Evolutionary conservation across 2,113 vertebrate genomes (phyloP), one percentile per base, ranked within the genome.

Genomic region (Rhinolophus ferrumequinum): DNA sequence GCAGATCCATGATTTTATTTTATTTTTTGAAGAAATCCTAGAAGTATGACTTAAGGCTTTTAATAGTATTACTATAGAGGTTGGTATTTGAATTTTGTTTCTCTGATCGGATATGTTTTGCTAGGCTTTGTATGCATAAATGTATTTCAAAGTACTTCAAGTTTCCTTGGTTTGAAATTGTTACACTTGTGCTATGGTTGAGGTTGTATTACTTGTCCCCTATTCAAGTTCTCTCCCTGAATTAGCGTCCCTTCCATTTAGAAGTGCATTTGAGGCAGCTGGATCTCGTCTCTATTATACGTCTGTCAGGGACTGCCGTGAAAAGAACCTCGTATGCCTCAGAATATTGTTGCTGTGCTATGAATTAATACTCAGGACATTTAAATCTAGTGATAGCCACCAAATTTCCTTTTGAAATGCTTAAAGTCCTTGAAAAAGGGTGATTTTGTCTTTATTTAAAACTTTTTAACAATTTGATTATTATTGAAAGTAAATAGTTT

Each of bases 401-500:
- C 33, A 18, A 0, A 28, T 90, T 66, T 88, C 35, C 16, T 54
- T 83, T 58, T 60, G 0, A 84, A 72, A 88, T 73, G 87, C 52
- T 76, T 73, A 54, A 33, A 70, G 9, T 88, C 26, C 26, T 54
- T 93, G 35, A 92, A 88, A 70, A 73, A 73, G 35, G 16, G 44
- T 58, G 21, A 88, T 58, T 88, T 94, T 79, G 52, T 16, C 86
- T 94, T 96, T 79, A 58, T 44, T 56, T 60, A 72, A 70, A 69
- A 28, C 26, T 95, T 89, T 47, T 90, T 0, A 30, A 56, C 90
- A 47, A 67, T 94, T 58, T 97, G 54, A 67, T 52, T 35, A 62
- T 92, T 97, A 73, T 35, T 85, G 44, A 67, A 87, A 52, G 58
- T 85, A 52, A 64, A 80, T 64, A 26, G 44, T 94, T 94, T 96